These are phyloP conservation scores for Clarias macrocephalus DNA, from an alignment of 2,113 vertebrate genomes.

Conservation along the genomic window DNA sequence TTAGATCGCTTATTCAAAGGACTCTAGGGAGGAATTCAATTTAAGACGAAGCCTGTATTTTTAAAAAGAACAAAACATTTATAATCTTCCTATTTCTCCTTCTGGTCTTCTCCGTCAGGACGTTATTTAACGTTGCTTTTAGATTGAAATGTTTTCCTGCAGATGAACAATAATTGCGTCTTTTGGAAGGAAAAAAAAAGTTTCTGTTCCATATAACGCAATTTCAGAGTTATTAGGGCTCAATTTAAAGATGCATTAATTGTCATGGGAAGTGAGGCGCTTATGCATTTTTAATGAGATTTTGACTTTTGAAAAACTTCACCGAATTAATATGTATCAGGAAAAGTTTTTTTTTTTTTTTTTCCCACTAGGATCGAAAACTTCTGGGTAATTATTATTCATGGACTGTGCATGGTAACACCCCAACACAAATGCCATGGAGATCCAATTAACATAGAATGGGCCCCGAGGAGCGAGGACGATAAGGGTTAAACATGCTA, in stretches of 20 bases:
- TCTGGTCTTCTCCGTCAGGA: not conserved
- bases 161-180: slow-evolving; percentile 55
- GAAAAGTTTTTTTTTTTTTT: slow-evolving; percentile 68
- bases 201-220: slow-evolving; percentile 59
- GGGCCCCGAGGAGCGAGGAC: slow-evolving; percentile 81
- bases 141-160: slow-evolving; percentile 65
- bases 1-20: slow-evolving; percentile 33
- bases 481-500: slow-evolving; percentile 81
- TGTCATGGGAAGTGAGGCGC: slow-evolving; percentile 70
- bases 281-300: slow-evolving; percentile 83
- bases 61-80: not conserved
- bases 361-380: slow-evolving; percentile 77
- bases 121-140: not conserved
- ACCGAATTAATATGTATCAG: slow-evolving; percentile 90
- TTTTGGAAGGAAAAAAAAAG: not conserved
- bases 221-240: slow-evolving; percentile 75
- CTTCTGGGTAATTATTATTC: slow-evolving; percentile 90
- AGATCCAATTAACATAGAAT: slow-evolving; percentile 78
- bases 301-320: slow-evolving; percentile 77
- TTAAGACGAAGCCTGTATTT: slow-evolving; percentile 7
- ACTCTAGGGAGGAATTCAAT: slow-evolving; percentile 30
- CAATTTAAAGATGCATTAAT: slow-evolving; percentile 71
- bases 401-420: slow-evolving; percentile 87
- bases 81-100: no score
- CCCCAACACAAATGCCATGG: slow-evolving; percentile 81